Evolutionary conservation across 2,797 vertebrate species (phyloP).

Genomic region (Gymnodraco acuticeps): DNA sequence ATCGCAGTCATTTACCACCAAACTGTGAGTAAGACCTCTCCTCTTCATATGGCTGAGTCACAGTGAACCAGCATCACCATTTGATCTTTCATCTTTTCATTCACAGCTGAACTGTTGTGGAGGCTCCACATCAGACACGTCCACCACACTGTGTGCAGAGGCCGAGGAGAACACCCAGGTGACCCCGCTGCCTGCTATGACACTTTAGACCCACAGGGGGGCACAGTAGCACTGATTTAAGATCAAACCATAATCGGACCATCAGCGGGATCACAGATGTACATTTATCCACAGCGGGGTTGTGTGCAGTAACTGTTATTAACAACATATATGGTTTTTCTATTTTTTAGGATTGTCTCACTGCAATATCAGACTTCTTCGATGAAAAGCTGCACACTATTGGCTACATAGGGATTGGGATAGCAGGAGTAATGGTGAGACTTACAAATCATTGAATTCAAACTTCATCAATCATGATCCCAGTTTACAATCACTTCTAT

Average conservation of each 20-base stretch:
- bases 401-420: slow-evolving; percentile 92
- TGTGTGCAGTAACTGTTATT: not conserved
- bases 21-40: slow-evolving; percentile 82
- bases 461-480: not conserved
- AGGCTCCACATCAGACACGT: not conserved
- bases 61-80: not conserved
- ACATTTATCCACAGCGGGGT: not conserved
- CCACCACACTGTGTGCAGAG: slow-evolving; percentile 49
- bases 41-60: not conserved
- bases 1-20: slow-evolving; percentile 83
- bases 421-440: slow-evolving; percentile 94
- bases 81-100: not conserved
- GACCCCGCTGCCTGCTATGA: slow-evolving; percentile 22
- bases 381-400: slow-evolving; percentile 90
- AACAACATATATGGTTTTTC: not conserved
- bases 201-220: slow-evolving; percentile 45
- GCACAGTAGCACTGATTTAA: slow-evolving; percentile 23
- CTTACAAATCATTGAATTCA: not conserved
- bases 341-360: slow-evolving; percentile 86
- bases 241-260: not conserved
- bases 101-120: slow-evolving; percentile 84
- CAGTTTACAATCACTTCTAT: not conserved
- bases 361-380: slow-evolving; percentile 89
- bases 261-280: no score
- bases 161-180: slow-evolving; percentile 55